phyloP scores from a whole-genome alignment of 2,888 invertebrate genomes.

The Drosophila anceps region DNA sequence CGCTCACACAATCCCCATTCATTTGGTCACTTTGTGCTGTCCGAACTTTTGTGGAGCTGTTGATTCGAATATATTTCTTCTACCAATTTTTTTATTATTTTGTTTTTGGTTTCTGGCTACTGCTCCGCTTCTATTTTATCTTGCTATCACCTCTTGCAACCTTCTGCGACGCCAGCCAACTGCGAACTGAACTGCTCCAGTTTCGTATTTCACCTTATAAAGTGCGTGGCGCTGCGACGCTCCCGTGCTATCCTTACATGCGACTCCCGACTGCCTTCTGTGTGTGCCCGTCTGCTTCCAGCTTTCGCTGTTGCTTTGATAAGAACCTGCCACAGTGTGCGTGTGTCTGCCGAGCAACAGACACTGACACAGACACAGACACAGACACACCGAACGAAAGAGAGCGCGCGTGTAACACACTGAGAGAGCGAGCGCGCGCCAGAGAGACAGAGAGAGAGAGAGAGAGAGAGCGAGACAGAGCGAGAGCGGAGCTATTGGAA shows the following conservation, averaged over 20 bases:
- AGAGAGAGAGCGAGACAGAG: slow-evolving; percentile 15
- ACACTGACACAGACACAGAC: too few relatives aligned
- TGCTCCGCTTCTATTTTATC: slow-evolving; percentile 21
- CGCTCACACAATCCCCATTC: slow-evolving; percentile 32
- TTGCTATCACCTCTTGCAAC: slow-evolving; percentile 61
- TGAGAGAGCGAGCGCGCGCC: slow-evolving; percentile 15
- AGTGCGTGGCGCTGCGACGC: slow-evolving; percentile 41
- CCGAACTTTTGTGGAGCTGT: slow-evolving; percentile 20
- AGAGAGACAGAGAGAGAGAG: too few relatives aligned
- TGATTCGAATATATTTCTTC: slow-evolving; percentile 16
- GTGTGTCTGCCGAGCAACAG: slow-evolving; percentile 26
- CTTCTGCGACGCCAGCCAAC: slow-evolving; percentile 82
- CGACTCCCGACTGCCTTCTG: slow-evolving; percentile 49
- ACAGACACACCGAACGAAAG: slow-evolving; percentile 7
- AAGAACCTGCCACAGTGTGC: slow-evolving; percentile 59
- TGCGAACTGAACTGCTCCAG: slow-evolving; percentile 82
- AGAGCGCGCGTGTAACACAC: slow-evolving; percentile 8
- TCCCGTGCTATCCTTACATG: slow-evolving; percentile 69
- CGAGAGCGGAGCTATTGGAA: slow-evolving; percentile 49
- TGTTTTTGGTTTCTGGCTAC: slow-evolving; percentile 15
- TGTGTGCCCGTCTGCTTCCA: slow-evolving; percentile 54
- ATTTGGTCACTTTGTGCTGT: slow-evolving; percentile 27
- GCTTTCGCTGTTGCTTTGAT: slow-evolving; percentile 64
- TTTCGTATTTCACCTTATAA: slow-evolving; percentile 77
- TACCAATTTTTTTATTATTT: neutral